These are phyloP conservation scores for Ctenomys sociabilis DNA, from an alignment of 2,113 vertebrate species.

Conservation along the genomic window DNA sequence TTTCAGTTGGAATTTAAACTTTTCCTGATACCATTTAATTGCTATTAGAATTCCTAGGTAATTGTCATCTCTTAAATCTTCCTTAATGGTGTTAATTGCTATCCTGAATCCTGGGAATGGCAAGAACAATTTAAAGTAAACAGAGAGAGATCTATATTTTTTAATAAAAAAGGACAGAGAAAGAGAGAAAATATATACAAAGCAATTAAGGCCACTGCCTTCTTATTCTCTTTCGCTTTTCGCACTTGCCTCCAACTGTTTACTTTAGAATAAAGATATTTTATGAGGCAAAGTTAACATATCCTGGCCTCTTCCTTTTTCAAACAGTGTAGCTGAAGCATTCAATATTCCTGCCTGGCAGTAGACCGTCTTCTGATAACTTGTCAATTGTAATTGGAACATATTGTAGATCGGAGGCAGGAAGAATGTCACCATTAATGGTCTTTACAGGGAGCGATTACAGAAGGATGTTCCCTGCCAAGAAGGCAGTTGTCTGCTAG, in stretches of 20 bases:
- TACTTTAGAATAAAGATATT: slow-evolving; percentile 20
- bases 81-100: slow-evolving; percentile 84
- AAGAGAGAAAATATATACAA: not conserved
- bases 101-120: slow-evolving; percentile 71
- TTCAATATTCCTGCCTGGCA: not conserved
- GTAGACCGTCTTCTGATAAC: slow-evolving; percentile 51
- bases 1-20: slow-evolving; percentile 69
- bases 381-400: slow-evolving; percentile 64
- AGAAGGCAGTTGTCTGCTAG: not conserved
- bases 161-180: not conserved
- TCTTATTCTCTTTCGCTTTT: slow-evolving; percentile 60
- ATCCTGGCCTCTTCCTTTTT: not conserved
- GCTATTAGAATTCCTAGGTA: slow-evolving; percentile 81
- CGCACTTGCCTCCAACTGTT: not conserved
- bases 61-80: slow-evolving; percentile 67
- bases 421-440: slow-evolving; percentile 22
- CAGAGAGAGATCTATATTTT: not conserved
- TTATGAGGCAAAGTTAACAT: slow-evolving; percentile 2
- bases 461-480: not conserved
- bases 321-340: not conserved
- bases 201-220: slow-evolving; percentile 74
- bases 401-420: slow-evolving; percentile 24
- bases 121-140: slow-evolving; percentile 78
- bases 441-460: slow-evolving; percentile 30
- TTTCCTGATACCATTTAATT: slow-evolving; percentile 83